These are phyloP conservation scores for Cepaea nemoralis DNA, from an alignment of 1,140 invertebrate genomes.

Conservation along the genomic window DNA sequence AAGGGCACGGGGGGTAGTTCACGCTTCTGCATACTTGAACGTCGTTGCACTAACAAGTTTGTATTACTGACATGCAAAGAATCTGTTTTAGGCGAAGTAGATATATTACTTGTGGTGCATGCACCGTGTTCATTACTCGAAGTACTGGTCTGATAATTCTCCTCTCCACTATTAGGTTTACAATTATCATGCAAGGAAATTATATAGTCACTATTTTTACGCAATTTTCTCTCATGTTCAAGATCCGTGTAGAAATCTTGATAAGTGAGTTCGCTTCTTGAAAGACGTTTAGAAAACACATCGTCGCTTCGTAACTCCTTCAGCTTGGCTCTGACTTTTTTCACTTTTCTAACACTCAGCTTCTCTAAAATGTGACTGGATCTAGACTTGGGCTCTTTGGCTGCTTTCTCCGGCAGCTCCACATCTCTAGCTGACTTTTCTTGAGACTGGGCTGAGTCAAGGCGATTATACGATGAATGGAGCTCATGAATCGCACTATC, in stretches of 20 bases:
- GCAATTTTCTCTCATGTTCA: conserved; percentile 43
- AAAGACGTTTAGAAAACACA: conserved; percentile 63
- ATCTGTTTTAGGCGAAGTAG: neutral
- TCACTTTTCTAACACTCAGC: conserved; percentile 60
- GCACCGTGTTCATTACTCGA: neutral
- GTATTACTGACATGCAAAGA: neutral
- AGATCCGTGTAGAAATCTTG: conserved; percentile 56
- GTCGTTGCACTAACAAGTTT: neutral
- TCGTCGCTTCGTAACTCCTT: conserved; percentile 62
- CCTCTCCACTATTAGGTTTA: neutral
- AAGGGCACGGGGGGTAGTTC: conserved; percentile 62
- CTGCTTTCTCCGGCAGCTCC: conserved; percentile 55
- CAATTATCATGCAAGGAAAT: conserved; percentile 18
- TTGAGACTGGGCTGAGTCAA: neutral
- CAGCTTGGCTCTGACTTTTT: conserved; percentile 62
- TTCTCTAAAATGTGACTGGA: conserved; percentile 60
- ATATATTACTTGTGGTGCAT: neutral
- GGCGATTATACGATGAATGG: too few relatives aligned
- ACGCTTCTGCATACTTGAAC: conserved; percentile 52
- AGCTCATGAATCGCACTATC: too few relatives aligned
- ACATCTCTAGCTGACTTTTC: conserved; percentile 34
- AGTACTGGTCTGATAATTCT: neutral
- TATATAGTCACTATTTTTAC: conserved; percentile 2
- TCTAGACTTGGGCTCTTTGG: conserved; percentile 59
- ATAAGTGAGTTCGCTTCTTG: conserved; percentile 58